Evolutionary conservation across 2,888 invertebrate genomes (phyloP), one percentile per base, ranked within the genome.

Genomic region (Oligia fasciuncula): DNA sequence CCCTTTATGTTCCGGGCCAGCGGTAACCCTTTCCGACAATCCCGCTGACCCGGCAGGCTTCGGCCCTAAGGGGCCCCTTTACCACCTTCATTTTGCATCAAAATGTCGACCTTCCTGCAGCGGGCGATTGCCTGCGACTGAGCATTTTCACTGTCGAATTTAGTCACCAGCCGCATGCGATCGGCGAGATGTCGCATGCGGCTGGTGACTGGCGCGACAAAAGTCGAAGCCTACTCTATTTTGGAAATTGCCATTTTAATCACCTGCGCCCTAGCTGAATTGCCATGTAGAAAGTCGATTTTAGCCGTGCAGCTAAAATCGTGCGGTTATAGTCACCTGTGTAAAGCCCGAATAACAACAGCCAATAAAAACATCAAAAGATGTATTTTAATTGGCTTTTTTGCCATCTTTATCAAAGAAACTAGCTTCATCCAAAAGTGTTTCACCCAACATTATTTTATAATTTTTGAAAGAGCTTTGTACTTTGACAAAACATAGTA

Each of bases 401-500:
- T 54, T 54, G 54, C 8, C 19, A 19, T 19, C 54, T 54, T 54
- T 54, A 54, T 2, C 19, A 57, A 49, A 49, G 11, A 46, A 46
- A 46, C 46, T 46, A 46, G 19, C 19, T 57, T 23, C 23, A 14
- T 14, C 23, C 0, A 35, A 54, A 73, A 54, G 17, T 54, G 74
- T 43, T 17, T 54, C 14, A 46, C 6, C n/a, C 29, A 29, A 46
- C 1, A 57, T 65, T 46, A 35, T 40, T 76, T 60, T n/a, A 76
- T 57, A 2, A 35, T 57, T 63, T 76, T 46, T 49, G 19, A 40
- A 46, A 29, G n/a, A n/a, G 4, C 29, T 79, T 79, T 49, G 40
- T n/a, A 57, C 54, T 49, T 46, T 66, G 46, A 79, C n/a, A 73
- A 43, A 73, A 73, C 46, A 40, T 65, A 76, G 69, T 76, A 79